A percentile compares a stretch with the other conserved stretches of the same genome.
These are phyloP conservation scores for Drosophila prosaltans DNA, from an alignment of 1,140 invertebrate species.

Conservation along the genomic window DNA sequence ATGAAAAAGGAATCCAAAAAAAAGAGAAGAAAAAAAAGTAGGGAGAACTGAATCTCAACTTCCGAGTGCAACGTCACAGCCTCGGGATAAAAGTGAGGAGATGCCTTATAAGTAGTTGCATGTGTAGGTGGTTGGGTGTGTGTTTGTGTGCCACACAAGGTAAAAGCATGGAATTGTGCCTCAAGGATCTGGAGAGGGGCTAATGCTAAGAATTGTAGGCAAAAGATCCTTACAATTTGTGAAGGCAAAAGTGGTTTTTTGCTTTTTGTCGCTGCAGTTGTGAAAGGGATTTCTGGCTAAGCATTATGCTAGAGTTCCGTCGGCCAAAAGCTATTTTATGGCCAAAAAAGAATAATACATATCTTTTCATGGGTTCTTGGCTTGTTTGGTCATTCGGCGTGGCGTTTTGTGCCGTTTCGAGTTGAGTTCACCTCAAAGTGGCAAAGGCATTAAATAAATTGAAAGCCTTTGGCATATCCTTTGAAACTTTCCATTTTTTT, in stretches of 20 bases:
- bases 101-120: constrained; percentile 11
- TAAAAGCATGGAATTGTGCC: constrained; percentile 55
- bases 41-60: constrained; percentile 40
- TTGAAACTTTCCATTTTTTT: constrained; percentile 2
- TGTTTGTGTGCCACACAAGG: constrained; percentile 37
- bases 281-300: constrained; percentile 59
- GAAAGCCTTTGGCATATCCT: neutral
- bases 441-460: constrained; percentile 4
- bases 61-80: constrained; percentile 62
- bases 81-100: constrained; percentile 34
- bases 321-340: constrained; percentile 42
- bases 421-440: constrained; percentile 19
- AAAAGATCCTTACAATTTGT: constrained; percentile 44
- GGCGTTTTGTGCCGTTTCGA: constrained; percentile 1
- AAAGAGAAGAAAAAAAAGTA: neutral
- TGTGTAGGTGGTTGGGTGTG: neutral
- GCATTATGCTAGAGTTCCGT: constrained; percentile 35
- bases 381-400: constrained; percentile 42
- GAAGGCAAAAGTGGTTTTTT: constrained; percentile 45
- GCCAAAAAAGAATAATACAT: constrained; percentile 31
- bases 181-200: constrained; percentile 43
- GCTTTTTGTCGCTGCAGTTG: constrained; percentile 35
- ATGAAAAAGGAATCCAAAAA: constrained; percentile 31
- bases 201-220: constrained; percentile 36
- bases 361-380: constrained; percentile 26